These are phyloP conservation scores for Eueides isabella DNA, from an alignment of 1,140 invertebrate species.

Conservation along the genomic window DNA sequence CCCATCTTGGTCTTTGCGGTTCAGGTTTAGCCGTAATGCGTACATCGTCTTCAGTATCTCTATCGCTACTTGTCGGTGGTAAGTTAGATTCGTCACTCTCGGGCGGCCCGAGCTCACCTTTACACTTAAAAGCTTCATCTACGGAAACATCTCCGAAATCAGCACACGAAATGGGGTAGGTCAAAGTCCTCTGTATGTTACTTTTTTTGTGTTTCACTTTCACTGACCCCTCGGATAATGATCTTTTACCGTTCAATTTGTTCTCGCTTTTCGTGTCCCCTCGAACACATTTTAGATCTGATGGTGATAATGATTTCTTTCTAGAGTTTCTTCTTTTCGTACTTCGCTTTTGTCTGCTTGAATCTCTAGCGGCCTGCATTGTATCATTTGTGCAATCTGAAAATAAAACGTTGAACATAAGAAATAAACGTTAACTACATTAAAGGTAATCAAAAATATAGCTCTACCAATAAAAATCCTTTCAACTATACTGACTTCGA, in stretches of 20 bases:
- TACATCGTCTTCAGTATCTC: slow-evolving; percentile 74
- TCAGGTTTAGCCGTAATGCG: slow-evolving; percentile 53
- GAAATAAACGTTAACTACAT: too few species aligned
- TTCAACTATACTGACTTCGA: too few species aligned
- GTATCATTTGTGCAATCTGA: slow-evolving; percentile 71
- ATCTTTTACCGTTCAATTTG: slow-evolving; percentile 69
- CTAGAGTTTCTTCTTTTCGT: slow-evolving; percentile 79
- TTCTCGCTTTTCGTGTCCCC: slow-evolving; percentile 62
- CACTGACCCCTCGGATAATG: slow-evolving; percentile 78
- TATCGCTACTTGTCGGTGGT: slow-evolving; percentile 73
- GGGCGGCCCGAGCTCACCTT: slow-evolving; percentile 54
- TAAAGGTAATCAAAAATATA: too few species aligned
- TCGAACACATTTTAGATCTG: slow-evolving; percentile 73
- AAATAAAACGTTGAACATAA: slow-evolving; percentile 32
- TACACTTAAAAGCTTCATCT: slow-evolving; percentile 62
- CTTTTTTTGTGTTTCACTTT: slow-evolving; percentile 79
- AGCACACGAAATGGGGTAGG: slow-evolving; percentile 72
- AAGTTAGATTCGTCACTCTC: slow-evolving; percentile 77
- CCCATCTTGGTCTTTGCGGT: slow-evolving; percentile 65
- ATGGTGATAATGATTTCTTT: slow-evolving; percentile 81
- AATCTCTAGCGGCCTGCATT: slow-evolving; percentile 74
- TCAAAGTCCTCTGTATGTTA: slow-evolving; percentile 77
- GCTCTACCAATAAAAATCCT: background rate
- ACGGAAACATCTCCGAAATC: slow-evolving; percentile 66
- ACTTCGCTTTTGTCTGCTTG: slow-evolving; percentile 71